Base-by-base conservation (phyloP, 2,888 invertebrate species). In the Frankliniella intonsa region DNA sequence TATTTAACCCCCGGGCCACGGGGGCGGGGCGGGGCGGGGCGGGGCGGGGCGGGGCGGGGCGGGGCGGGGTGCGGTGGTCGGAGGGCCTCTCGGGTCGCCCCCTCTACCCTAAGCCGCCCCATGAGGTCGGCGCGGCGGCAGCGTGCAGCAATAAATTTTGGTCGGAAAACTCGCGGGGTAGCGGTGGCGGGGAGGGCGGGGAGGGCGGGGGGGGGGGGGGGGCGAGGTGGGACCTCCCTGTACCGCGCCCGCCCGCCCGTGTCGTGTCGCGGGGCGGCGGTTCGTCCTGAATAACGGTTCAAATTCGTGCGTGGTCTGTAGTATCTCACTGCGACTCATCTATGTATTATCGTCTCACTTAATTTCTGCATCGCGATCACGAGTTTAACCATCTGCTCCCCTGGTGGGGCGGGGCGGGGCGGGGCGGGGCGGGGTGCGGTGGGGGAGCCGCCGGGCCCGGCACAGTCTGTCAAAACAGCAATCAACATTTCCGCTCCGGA, bases 91-190 rank as follows among this genome's bases (percentile, higher is more conserved):
- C 38, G 38, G 38, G 38, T 38, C 38, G 38, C 38, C 38, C 38
- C 38, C 38, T 38, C 38, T 38, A 38, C 38, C 38, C 38, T 38
- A 38, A 38, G 38, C 38, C 38, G 38, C 38, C 38, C 38, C 38
- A 38, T 38, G 38, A 38, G 38, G 38, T 38, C 38, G 19, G 10
- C 69, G 19, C 11, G 69, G n/a, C 69, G 22, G 22, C 69, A 22
- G 69, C 69, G 19, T n/a, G 69, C 69, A 22, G 25, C 69, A 25
- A 76, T 76, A 76, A 76, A 76, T 76, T 76, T 76, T 22, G 69
- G 38, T 19, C 19, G 55, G 17, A 55, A 55, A 55, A 55, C 55
- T 55, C 55, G 55, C 55, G 55, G 17, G 5, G 10, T 1, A 3
- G 38, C 38, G 38, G 38, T 5, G 38, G 38, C 38, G 38, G 2